These are phyloP conservation scores for Petrosia ficiformis DNA, from an alignment of 37 sponge, comb jelly and placozoan species.

Conservation along the genomic window DNA sequence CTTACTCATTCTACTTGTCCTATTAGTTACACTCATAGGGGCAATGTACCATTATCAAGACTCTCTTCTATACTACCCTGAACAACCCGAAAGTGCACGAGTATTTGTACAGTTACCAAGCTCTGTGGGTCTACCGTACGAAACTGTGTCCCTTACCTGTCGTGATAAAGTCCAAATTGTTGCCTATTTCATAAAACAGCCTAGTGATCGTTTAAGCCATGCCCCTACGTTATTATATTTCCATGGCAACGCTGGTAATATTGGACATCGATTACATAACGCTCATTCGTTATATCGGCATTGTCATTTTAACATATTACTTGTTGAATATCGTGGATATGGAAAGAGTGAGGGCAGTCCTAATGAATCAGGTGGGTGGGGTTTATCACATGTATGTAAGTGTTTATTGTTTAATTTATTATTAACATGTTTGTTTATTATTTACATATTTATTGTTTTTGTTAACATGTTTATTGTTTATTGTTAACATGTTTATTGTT, in stretches of 20 bases:
- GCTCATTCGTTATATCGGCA: constrained; percentile 89
- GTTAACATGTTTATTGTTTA: too few relatives aligned
- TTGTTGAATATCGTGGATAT: constrained; percentile 97
- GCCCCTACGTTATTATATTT: constrained; percentile 89
- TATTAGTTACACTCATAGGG: constrained; percentile 78
- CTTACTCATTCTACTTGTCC: constrained; percentile 77
- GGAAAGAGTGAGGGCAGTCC: constrained; percentile 95
- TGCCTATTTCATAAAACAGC: constrained; percentile 92
- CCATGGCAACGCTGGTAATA: constrained; percentile 98
- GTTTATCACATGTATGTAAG: neutral
- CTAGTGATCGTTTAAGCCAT: constrained; percentile 38
- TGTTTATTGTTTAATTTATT: neutral
- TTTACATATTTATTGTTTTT: too few relatives aligned
- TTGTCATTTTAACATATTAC: constrained; percentile 90
- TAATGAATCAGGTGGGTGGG: constrained; percentile 77
- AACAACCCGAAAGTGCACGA: constrained; percentile 91
- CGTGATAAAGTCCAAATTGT: constrained; percentile 73
- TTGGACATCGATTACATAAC: constrained; percentile 96
- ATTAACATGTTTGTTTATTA: too few relatives aligned
- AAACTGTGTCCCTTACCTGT: constrained; percentile 76
- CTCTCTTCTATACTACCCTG: constrained; percentile 94
- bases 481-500: too few relatives aligned
- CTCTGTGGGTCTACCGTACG: constrained; percentile 89
- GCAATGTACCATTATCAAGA: constrained; percentile 98
- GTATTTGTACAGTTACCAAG: constrained; percentile 94